These are phyloP conservation scores for Struthio camelus DNA, from an alignment of 2,113 vertebrate species.

Conservation along the genomic window DNA sequence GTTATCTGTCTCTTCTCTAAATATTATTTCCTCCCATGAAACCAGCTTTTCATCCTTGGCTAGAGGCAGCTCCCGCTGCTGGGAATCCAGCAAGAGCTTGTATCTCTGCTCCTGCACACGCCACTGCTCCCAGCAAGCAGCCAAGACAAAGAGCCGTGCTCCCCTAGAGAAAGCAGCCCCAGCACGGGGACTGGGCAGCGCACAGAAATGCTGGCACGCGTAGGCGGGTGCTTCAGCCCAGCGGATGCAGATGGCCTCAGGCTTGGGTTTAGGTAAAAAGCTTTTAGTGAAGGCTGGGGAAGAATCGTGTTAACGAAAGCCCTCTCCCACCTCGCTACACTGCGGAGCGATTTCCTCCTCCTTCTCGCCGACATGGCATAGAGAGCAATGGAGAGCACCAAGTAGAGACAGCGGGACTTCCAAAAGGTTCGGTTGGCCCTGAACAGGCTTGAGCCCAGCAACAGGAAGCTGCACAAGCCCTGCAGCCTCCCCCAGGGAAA, in stretches of 20 bases:
- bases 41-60: slow-evolving; percentile 72
- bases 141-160: not conserved
- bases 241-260: not conserved
- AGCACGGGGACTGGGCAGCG: not conserved
- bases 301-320: not conserved
- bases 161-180: not conserved
- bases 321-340: not conserved
- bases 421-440: too few relatives aligned
- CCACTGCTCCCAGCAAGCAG: slow-evolving; percentile 56
- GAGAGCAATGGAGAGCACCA: not conserved
- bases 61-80: slow-evolving; percentile 69
- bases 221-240: not conserved
- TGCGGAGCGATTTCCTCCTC: not conserved
- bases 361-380: not conserved
- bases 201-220: not conserved
- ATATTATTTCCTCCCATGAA: slow-evolving; percentile 73
- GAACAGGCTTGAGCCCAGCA: not conserved
- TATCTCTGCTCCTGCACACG: slow-evolving; percentile 54
- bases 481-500: not conserved
- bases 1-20: slow-evolving; percentile 64
- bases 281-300: not conserved
- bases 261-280: not conserved
- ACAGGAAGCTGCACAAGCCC: not conserved
- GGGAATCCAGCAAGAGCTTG: slow-evolving; percentile 61
- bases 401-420: not conserved